Percentiles rank a stretch among this genome's conserved stretches.
phyloP scores from a whole-genome alignment of 2,888 invertebrate species.

The Branchipolynoe longqiensis region DNA sequence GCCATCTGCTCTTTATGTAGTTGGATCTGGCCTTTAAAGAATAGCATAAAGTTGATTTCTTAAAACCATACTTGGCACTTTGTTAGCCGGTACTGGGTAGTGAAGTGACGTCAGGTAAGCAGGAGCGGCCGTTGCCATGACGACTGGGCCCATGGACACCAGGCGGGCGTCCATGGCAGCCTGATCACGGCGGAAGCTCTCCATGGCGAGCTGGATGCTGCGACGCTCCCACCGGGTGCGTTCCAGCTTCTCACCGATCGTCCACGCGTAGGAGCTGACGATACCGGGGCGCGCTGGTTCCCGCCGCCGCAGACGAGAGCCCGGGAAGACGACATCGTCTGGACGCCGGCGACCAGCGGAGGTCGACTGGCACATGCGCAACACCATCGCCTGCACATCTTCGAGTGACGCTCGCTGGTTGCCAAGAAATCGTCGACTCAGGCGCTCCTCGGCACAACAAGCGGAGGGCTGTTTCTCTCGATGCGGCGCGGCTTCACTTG shows the following conservation, averaged over 20 bases:
- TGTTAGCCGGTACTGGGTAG: background rate
- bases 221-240: conserved; percentile 16
- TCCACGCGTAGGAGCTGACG: conserved; percentile 27
- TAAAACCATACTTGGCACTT: background rate
- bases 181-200: no score
- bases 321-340: background rate
- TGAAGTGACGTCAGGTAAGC: background rate
- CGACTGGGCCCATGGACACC: background rate
- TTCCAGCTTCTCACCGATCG: conserved; percentile 31
- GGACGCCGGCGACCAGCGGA: background rate
- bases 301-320: background rate
- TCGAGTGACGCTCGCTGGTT: background rate
- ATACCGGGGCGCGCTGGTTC: background rate
- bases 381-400: conserved; percentile 12
- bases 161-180: no score
- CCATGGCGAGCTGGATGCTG: no score
- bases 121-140: no score
- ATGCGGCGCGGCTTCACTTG: background rate
- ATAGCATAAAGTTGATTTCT: background rate
- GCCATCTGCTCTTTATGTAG: no score
- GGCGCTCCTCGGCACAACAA: background rate
- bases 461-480: background rate
- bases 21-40: no score
- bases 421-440: conserved; percentile 1
- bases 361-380: conserved; percentile 1